These are phyloP conservation scores for Lysandra bellargus DNA, from an alignment of 2,888 invertebrate species.

Conservation along the genomic window DNA sequence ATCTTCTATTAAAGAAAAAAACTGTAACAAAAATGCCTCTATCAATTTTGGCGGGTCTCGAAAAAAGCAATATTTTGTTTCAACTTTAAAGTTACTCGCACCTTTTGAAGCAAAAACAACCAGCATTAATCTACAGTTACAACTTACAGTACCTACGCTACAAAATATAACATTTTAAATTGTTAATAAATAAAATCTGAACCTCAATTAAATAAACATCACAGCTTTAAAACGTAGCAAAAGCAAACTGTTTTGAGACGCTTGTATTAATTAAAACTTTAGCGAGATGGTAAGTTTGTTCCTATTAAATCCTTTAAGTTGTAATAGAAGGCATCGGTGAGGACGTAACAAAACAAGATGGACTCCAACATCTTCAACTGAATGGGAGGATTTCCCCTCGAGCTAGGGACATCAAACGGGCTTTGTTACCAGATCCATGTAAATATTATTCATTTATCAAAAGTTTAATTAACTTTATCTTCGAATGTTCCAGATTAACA, in stretches of 20 bases:
- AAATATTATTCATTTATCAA: conserved; percentile 29
- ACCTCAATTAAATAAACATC: conserved; percentile 2
- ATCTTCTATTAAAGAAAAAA: not conserved
- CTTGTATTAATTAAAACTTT: conserved; percentile 60
- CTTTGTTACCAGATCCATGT: conserved; percentile 22
- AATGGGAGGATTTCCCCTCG: conserved; percentile 11
- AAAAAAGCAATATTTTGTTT: not conserved
- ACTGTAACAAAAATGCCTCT: not conserved
- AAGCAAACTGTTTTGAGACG: not conserved
- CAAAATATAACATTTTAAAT: not conserved
- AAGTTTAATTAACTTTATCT: conserved; percentile 27
- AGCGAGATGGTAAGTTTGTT: conserved; percentile 53
- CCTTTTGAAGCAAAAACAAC: not conserved
- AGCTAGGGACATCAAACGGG: conserved; percentile 21
- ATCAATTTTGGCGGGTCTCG: not conserved
- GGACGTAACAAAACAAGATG: conserved; percentile 42
- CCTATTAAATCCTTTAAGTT: conserved; percentile 53
- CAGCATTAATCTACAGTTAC: not conserved
- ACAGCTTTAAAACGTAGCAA: not conserved
- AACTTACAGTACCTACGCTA: not conserved
- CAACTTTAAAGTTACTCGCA: not conserved
- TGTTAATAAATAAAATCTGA: not conserved
- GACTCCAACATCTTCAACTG: conserved; percentile 33
- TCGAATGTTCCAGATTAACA: conserved; percentile 26
- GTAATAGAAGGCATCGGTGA: conserved; percentile 48